phyloP scores from a whole-genome alignment of 2,797 vertebrate species.

The Acomys russatus region DNA sequence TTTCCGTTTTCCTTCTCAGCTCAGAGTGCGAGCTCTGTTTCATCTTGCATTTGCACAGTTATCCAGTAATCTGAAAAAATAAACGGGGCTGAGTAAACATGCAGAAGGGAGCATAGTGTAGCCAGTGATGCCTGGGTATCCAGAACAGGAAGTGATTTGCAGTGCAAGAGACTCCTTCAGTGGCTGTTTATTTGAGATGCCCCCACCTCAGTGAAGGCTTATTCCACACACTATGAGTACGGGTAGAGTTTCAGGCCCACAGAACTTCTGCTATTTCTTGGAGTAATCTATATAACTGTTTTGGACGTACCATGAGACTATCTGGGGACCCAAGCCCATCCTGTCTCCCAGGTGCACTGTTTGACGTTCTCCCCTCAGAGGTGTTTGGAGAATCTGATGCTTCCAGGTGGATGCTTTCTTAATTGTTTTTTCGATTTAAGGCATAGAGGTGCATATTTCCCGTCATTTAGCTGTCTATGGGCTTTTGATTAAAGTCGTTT shows the following conservation, averaged over 20 bases:
- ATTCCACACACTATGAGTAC: background rate
- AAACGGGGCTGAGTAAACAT: background rate
- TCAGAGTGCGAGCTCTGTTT: conserved; percentile 15
- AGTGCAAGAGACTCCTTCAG: background rate
- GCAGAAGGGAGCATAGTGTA: background rate
- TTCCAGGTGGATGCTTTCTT: background rate
- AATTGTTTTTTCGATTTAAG: conserved; percentile 20
- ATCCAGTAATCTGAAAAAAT: background rate
- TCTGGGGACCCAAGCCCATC: background rate
- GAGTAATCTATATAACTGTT: background rate
- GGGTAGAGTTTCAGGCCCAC: background rate
- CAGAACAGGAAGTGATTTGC: background rate
- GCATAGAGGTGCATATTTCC: background rate
- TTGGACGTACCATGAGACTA: background rate
- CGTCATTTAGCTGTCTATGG: background rate
- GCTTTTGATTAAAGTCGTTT: background rate
- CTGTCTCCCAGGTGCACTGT: background rate
- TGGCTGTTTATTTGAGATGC: conserved; percentile 36
- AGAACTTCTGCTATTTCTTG: background rate
- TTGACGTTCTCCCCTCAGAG: background rate
- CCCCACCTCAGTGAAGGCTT: conserved; percentile 7
- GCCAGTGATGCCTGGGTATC: background rate
- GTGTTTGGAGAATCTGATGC: background rate
- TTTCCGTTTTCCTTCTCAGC: conserved; percentile 11
- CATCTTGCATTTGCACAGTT: background rate